Evolutionary conservation across 2,888 invertebrate genomes (phyloP), one percentile per base, ranked within the genome.

Genomic region (Synergus itoensis): DNA sequence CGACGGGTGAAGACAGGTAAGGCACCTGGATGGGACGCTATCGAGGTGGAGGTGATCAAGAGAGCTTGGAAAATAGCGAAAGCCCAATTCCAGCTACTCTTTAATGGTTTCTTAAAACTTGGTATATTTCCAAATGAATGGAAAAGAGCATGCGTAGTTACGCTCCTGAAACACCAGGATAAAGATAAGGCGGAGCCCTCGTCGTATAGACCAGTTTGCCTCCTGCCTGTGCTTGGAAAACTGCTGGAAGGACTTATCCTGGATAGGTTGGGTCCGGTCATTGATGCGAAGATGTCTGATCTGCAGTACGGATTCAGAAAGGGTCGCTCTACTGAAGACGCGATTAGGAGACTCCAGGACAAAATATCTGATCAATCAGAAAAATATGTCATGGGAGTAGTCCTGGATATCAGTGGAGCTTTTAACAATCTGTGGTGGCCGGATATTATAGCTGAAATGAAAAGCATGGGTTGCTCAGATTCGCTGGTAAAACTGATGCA

Each of bases 221-320:
- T n/a, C n/a, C n/a, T n/a, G n/a, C n/a, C n/a, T n/a, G n/a, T n/a
- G n/a, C n/a, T n/a, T n/a, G n/a, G n/a, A n/a, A n/a, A n/a, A n/a
- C n/a, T n/a, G n/a, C n/a, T 84, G 11, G 82, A 83, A 40, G n/a
- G 57, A 28, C n/a, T 84, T 1, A 73, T 83, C 0, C n/a, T 41
- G 4, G 16, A 12, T 1, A 14, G 64, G 14, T 41, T 64, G 0
- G 57, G 40, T 0, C 4, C 0, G 4, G 16, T 0, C 1, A 5
- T 16, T 1, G 48, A 48, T 0, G 14, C 4, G 4, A 8, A n/a
- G 1, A n/a, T 73, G 4, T 12, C 45, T 0, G 48, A 73, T 16
- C n/a, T 7, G 1, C 79, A 81, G 43, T 79, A 60, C 18, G 79
- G 79, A 2, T 81, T 73, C 43, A 43, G 53, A 14, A 4, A 12